Conservation (phyloP, 1,140 invertebrate species). For the Brachystomella parvula region DNA sequence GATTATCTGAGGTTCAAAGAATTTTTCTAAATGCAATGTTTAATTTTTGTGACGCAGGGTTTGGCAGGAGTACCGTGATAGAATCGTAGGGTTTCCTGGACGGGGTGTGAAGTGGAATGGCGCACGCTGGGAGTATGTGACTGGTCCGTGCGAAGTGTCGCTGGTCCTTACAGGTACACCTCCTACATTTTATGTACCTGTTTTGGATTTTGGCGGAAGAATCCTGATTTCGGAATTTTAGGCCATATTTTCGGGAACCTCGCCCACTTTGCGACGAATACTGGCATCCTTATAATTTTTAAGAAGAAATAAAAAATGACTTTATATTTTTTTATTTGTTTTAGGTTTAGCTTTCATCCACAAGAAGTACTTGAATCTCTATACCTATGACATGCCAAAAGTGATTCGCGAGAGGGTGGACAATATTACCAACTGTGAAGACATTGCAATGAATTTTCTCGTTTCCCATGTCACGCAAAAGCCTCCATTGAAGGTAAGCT, state of each 20-base stretch:
- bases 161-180: constrained; percentile 98
- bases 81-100: constrained; percentile 96
- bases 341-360: constrained; percentile 86
- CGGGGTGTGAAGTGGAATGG: constrained; percentile 94
- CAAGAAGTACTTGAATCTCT: constrained; percentile 92
- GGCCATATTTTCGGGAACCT: too few species aligned
- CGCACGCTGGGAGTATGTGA: constrained; percentile 95
- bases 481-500: constrained; percentile 84
- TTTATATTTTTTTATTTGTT: constrained; percentile 8
- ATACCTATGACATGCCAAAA: constrained; percentile 83
- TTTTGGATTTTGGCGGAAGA: too few species aligned
- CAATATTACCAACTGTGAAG: constrained; percentile 99
- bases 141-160: constrained; percentile 96
- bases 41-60: constrained; percentile 57
- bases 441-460: constrained; percentile 99
- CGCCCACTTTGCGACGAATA: too few species aligned
- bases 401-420: constrained; percentile 94
- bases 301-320: background rate
- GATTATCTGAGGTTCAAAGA: background rate
- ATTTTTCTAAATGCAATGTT: background rate
- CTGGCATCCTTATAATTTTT: constrained; percentile 18
- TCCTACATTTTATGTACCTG: too few species aligned
- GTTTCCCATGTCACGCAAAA: constrained; percentile 93
- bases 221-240: too few species aligned
- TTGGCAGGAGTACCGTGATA: constrained; percentile 92